Evolutionary conservation across 2,113 vertebrate genomes (phyloP), one percentile per base, ranked within the genome.

Genomic region (Neodontobutis hainanensis): DNA sequence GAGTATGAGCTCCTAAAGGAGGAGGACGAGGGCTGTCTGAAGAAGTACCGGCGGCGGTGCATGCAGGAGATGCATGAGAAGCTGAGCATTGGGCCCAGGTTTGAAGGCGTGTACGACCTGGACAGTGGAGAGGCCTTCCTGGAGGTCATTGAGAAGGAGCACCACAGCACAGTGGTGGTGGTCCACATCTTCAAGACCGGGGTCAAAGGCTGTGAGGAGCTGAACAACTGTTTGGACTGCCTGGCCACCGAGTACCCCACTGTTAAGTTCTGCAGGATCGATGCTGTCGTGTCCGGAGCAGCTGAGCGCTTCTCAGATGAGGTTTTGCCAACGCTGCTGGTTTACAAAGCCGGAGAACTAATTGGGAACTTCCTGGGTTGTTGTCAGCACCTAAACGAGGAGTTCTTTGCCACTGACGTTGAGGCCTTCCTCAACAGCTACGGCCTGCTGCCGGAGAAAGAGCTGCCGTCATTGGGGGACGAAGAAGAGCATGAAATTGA

Each of bases 1-100:
- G 97, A 99, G 79, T 98, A 98, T 1, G 95, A 97, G 53, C 32
- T 99, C 56, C 94, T 97, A 0, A 93, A 97, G 0, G 93, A 94
- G 8, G 97, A 99, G 69, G 96, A 99, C 12, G 96, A 98, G 64
- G 91, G 88, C 0, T 95, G 94, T 81, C 88, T 99, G n/a, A 95
- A 92, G 60, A 94, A 94, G 73, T 99, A 98, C 80, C 95, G 96
- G 36, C 94, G 92, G 55, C 94, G 92, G 16, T 97, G 96, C 77
- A 99, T 99, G 97, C 94, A 95, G 87, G 95, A 97, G 49, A 98
- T 99, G 97, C 96, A 97, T 34, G 94, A 96, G 78, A 92, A 94
- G 72, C 90, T 99, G 84, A 99, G 97, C 77, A 97, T 99, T 10
- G 96, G 96, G 66, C 96, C 96, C 0, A 94, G 87, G 65, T 96